Percentiles rank a stretch among this genome's conserved stretches.
phyloP scores from a whole-genome alignment of 2,888 invertebrate species.

The Capitulum mitella region DNA sequence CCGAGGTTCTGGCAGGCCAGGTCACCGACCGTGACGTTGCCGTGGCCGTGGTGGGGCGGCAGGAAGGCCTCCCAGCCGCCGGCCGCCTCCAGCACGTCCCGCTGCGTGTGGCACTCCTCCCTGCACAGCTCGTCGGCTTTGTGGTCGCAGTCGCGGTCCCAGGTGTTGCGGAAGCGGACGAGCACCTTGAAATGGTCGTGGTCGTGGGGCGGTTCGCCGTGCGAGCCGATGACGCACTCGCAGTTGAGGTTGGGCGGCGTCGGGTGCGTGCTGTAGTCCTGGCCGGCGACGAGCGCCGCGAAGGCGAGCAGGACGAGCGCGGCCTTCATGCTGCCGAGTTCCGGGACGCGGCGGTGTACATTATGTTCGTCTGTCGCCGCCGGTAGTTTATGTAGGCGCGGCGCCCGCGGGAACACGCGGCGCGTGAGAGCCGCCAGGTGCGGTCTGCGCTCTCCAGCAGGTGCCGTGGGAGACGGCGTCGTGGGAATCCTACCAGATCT shows the following conservation, averaged over 20 bases:
- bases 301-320: not conserved
- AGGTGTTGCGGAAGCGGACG: not conserved
- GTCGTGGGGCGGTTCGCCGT: not conserved
- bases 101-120: not conserved
- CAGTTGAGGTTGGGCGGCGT: not conserved
- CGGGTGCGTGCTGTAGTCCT: not conserved
- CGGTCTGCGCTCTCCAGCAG: no score
- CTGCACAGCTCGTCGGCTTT: not conserved
- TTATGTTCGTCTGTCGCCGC: no score
- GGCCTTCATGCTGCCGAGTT: not conserved
- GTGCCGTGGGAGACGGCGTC: no score
- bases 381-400: no score
- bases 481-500: no score
- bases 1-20: conserved; percentile 1
- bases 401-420: no score
- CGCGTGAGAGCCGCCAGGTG: no score
- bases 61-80: not conserved
- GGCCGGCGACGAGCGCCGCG: not conserved
- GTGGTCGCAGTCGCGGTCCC: not conserved
- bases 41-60: not conserved
- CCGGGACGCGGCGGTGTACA: no score
- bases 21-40: not conserved
- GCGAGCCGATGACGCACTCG: not conserved
- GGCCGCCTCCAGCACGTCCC: not conserved
- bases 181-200: no score